phyloP scores from a whole-genome alignment of 2,888 invertebrate genomes.

The Caenorhabditis macrosperma region DNA sequence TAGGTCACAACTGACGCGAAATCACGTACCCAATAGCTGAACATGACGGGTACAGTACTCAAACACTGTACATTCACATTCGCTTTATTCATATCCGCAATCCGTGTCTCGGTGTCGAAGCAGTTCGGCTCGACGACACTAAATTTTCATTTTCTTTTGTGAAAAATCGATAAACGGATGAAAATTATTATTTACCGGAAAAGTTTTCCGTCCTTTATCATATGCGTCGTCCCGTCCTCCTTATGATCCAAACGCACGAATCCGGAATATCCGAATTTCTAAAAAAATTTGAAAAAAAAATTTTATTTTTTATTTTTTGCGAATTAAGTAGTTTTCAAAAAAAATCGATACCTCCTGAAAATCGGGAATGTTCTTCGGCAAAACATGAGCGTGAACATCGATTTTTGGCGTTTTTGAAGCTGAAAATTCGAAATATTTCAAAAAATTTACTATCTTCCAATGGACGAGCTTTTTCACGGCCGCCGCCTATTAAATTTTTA shows the following conservation, averaged over 20 bases:
- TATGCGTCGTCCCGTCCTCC: conserved; percentile 80
- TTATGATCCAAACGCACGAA: conserved; percentile 82
- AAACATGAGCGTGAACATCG: conserved; percentile 83
- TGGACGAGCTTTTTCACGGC: not conserved
- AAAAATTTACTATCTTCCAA: too few relatives aligned
- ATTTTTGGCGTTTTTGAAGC: conserved; percentile 80
- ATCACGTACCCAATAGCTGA: conserved; percentile 83
- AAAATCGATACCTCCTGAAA: conserved; percentile 81
- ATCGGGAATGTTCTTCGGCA: conserved; percentile 83
- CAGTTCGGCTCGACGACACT: conserved; percentile 83
- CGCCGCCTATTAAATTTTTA: not conserved
- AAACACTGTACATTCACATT: conserved; percentile 83
- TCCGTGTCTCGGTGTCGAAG: conserved; percentile 82
- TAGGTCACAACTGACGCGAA: not conserved
- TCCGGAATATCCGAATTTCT: conserved; percentile 83
- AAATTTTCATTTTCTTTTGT: conserved; percentile 12
- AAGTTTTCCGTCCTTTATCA: conserved; percentile 83
- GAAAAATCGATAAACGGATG: not conserved
- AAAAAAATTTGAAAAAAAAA: conserved; percentile 37
- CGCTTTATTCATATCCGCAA: conserved; percentile 83
- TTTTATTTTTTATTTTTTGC: not conserved
- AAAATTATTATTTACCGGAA: conserved; percentile 78
- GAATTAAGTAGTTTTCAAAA: not conserved
- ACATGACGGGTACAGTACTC: conserved; percentile 84
- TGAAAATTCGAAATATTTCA: too few relatives aligned